Percentiles rank a stretch among this genome's conserved stretches.
Evolutionary conservation across 2,113 vertebrate species (phyloP).

Genomic region (Australoheros scitulus): DNA sequence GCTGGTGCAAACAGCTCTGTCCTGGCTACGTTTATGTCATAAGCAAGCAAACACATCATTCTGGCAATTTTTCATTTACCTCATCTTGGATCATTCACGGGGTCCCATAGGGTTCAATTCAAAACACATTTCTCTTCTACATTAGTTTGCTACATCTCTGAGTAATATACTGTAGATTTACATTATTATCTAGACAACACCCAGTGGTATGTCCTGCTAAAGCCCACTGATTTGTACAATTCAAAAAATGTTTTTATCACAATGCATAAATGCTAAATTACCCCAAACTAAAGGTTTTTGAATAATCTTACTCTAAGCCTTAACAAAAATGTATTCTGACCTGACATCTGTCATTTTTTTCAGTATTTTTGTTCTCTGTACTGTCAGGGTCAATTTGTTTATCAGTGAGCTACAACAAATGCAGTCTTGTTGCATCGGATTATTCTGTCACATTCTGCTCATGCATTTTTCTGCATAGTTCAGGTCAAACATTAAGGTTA

Average conservation of each 20-base stretch:
- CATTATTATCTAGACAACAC: constrained; percentile 8
- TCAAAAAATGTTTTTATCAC: background rate
- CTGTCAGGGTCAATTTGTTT: background rate
- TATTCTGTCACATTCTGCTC: background rate
- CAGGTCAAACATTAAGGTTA: too few species aligned
- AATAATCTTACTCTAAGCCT: too few species aligned
- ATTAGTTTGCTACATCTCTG: constrained; percentile 29
- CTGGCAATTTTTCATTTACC: constrained; percentile 29
- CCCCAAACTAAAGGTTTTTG: background rate
- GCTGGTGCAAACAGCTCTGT: constrained; percentile 26
- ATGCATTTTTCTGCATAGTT: too few species aligned
- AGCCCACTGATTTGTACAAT: constrained; percentile 3
- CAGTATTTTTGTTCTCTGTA: background rate
- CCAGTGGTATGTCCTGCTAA: background rate
- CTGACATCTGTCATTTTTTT: background rate
- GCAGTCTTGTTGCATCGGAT: background rate
- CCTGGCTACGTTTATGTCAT: constrained; percentile 18
- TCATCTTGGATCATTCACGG: constrained; percentile 14
- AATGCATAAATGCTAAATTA: constrained; percentile 5
- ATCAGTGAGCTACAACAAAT: background rate
- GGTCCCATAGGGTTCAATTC: constrained; percentile 36
- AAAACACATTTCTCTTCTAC: constrained; percentile 28
- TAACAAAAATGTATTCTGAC: too few species aligned
- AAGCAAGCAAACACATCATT: constrained; percentile 10
- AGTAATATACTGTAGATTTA: constrained; percentile 22